Percentiles rank a stretch among this genome's conserved stretches.
phyloP scores from a whole-genome alignment of 2,113 vertebrate genomes.

The Recurvirostra avosetta region DNA sequence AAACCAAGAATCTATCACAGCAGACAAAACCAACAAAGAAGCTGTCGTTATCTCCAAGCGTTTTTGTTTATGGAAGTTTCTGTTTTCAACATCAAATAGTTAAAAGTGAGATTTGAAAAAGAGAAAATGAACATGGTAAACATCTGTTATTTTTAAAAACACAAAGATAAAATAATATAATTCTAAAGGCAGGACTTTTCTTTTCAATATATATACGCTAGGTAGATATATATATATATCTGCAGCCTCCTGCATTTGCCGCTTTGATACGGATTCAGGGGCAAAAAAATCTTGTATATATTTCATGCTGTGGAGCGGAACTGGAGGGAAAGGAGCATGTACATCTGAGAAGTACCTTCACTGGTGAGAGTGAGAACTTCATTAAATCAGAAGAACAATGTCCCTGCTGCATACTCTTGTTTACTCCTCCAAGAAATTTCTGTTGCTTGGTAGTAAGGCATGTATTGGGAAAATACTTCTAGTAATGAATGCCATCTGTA shows the following conservation, averaged over 20 bases:
- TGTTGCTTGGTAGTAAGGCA: not conserved
- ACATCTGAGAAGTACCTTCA: not conserved
- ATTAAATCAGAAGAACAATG: not conserved
- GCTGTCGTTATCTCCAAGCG: not conserved
- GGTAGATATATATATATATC: not conserved
- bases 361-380: not conserved
- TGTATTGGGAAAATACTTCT: not conserved
- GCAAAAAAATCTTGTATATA: not conserved
- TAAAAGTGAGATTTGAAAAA: not conserved
- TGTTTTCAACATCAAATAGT: not conserved
- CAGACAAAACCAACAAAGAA: not conserved
- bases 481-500: not conserved
- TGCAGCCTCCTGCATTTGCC: not conserved
- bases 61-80: not conserved
- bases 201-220: not conserved
- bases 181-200: not conserved
- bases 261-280: not conserved
- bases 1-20: not conserved
- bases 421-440: not conserved
- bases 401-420: not conserved
- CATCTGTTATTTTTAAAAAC: not conserved
- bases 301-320: not conserved
- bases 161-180: not conserved
- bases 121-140: not conserved
- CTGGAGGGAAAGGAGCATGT: not conserved